Evolutionary conservation across 2,888 invertebrate genomes (phyloP).

Genomic region (Acleris emargana): DNA sequence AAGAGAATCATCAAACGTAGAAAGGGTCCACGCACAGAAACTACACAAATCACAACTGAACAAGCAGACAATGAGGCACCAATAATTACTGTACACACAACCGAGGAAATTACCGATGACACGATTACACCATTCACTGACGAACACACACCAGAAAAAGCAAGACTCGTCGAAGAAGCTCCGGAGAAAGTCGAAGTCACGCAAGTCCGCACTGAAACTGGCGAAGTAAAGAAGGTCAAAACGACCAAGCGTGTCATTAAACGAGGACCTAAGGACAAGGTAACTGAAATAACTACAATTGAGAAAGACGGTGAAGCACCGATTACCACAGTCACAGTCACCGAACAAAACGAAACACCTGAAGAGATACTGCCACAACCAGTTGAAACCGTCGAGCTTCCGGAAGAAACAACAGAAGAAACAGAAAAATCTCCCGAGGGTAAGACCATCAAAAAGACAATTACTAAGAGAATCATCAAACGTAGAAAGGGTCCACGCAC

Average conservation of each 20-base stretch:
- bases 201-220: too few species aligned
- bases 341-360: not conserved
- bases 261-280: not conserved
- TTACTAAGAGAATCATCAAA: not conserved
- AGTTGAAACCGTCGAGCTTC: conserved; percentile 60
- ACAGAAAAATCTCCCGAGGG: conserved; percentile 17
- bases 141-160: too few species aligned
- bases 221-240: too few species aligned
- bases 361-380: conserved; percentile 55
- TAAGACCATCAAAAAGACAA: conserved; percentile 3
- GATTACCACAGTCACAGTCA: conserved; percentile 4
- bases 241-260: too few species aligned
- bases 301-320: not conserved
- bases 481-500: conserved; percentile 3
- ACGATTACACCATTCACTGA: too few species aligned
- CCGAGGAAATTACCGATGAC: too few species aligned
- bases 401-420: conserved; percentile 57
- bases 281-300: not conserved
- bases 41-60: conserved; percentile 43
- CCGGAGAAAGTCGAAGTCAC: too few species aligned
- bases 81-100: conserved; percentile 39
- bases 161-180: too few species aligned
- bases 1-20: conserved; percentile 62
- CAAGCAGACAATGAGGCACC: conserved; percentile 51
- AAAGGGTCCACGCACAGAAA: conserved; percentile 51